A percentile compares a stretch with the other conserved stretches of the same genome.
These are phyloP conservation scores for Lerema accius DNA, from an alignment of 1,140 invertebrate genomes.

Conservation along the genomic window DNA sequence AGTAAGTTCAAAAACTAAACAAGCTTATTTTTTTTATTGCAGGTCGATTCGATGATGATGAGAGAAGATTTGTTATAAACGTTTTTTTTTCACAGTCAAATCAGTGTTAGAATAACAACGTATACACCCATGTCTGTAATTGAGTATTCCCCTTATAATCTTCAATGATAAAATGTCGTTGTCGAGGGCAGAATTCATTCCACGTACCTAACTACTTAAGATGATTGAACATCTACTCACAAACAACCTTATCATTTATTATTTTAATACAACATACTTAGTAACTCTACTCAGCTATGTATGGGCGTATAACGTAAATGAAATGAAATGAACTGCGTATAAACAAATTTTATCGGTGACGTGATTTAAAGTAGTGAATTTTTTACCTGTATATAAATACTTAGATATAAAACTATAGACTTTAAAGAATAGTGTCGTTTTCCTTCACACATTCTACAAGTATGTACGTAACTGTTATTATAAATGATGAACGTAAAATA, in stretches of 20 bases:
- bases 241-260: not conserved
- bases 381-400: constrained; percentile 75
- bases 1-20: not conserved
- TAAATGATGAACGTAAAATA: constrained; percentile 64
- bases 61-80: constrained; percentile 37
- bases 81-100: constrained; percentile 49
- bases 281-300: too few relatives aligned
- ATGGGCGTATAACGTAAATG: constrained; percentile 41
- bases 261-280: constrained; percentile 33
- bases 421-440: constrained; percentile 67
- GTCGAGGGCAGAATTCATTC: not conserved
- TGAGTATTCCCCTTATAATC: constrained; percentile 36
- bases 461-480: constrained; percentile 71
- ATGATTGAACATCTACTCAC: constrained; percentile 4
- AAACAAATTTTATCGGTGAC: constrained; percentile 53
- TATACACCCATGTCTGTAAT: constrained; percentile 44
- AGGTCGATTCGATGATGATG: constrained; percentile 67
- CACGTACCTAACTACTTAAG: not conserved
- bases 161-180: constrained; percentile 1
- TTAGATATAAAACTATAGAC: constrained; percentile 55
- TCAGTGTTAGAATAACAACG: constrained; percentile 60
- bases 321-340: constrained; percentile 23
- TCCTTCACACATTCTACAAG: constrained; percentile 61
- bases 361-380: constrained; percentile 69
- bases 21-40: constrained; percentile 41